Evolutionary conservation across 2,113 vertebrate species (phyloP), one percentile per base, ranked within the genome.

Genomic region (Ptilorrhoa leucosticta): DNA sequence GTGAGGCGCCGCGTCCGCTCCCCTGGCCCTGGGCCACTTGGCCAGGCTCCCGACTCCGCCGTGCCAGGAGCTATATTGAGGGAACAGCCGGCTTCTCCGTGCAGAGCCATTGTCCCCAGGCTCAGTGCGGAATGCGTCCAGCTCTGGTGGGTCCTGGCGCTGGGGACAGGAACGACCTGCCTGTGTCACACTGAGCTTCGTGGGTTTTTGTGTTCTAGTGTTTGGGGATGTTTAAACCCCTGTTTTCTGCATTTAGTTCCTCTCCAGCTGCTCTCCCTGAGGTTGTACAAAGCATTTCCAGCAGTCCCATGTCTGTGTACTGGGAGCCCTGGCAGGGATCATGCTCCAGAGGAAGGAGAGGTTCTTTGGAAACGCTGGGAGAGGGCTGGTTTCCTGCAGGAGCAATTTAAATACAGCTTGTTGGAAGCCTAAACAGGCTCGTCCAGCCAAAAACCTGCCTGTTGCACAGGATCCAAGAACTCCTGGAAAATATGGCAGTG

Each of bases 41-140:
- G 92, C 73, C 23, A 1, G 48, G 73, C 35, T 44, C 4, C 31
- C 4, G 1, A 0, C 81, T 40, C 6, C 0, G 19, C 81, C 0
- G 42, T 94, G 96, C 94, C 91, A 77, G 94, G 69, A 87, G 78
- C 80, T 39, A 0, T 13, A 3, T 3, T 4, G 70, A 64, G 82
- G 35, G 84, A 86, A 9, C 13, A 68, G 88, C 13, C 23, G 3
- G 72, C 47, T 80, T 30, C 76, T 72, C 76, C 23, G 1, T 18
- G 85, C 45, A 6, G 22, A 54, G 56, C 65, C 37, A 2, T 84
- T 89, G 94, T 96, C 94, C 64, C 22, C 1, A 2, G 48, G 64
- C 88, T 53, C 45, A 0, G 54, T 5, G 1, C 30, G 5, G 8
- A 65, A 5, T 4, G 0, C 23, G 22, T 4, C 17, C 66, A 30